Conservation (phyloP, 2,797 vertebrate genomes). For the Lepilemur septentrionalis region DNA sequence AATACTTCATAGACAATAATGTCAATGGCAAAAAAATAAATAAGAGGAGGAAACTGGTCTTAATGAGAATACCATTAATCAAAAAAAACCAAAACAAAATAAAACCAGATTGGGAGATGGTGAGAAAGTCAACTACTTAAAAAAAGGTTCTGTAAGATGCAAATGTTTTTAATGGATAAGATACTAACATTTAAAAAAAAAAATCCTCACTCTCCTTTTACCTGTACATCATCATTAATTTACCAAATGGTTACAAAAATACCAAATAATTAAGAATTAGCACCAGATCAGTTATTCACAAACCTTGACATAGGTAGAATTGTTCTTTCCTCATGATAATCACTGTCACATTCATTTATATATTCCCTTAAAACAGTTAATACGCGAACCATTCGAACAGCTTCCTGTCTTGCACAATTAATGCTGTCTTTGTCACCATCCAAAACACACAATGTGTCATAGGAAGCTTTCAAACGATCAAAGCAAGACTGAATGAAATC, state of each 20-base stretch:
- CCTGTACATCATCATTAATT: background rate
- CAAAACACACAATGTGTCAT: constrained; percentile 97
- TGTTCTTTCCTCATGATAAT: constrained; percentile 98
- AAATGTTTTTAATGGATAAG: background rate
- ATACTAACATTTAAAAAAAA: background rate
- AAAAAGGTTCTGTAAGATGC: background rate
- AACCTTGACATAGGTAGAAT: constrained; percentile 99
- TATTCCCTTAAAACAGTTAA: constrained; percentile 98
- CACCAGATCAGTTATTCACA: constrained; percentile 47
- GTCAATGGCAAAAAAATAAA: background rate
- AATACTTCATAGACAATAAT: background rate
- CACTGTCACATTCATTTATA: constrained; percentile 99
- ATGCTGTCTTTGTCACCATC: constrained; percentile 99
- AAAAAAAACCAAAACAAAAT: background rate
- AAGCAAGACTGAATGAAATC: constrained; percentile 99
- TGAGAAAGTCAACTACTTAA: background rate
- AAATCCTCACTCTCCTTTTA: background rate
- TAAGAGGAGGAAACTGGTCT: background rate
- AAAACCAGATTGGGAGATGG: background rate
- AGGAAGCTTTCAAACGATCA: constrained; percentile 98
- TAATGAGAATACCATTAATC: background rate
- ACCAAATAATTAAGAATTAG: constrained; percentile 31
- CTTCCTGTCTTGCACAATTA: constrained; percentile 98
- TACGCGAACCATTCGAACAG: constrained; percentile 98
- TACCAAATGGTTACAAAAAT: constrained; percentile 3